phyloP scores from a whole-genome alignment of 2,797 vertebrate species.

The Argentina silus region DNA sequence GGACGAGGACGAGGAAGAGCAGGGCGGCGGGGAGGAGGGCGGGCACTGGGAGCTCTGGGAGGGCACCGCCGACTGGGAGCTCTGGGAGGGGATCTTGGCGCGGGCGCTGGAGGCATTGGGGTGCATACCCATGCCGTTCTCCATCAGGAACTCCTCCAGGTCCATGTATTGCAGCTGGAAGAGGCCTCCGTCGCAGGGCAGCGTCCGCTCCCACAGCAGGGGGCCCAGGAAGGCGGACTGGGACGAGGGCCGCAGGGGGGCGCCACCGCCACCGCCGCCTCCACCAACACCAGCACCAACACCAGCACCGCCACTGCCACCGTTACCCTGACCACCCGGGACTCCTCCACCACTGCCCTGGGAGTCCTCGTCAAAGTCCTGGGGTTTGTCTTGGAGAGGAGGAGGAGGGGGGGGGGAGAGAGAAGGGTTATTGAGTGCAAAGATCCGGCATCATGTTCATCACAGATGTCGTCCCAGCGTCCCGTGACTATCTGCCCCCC shows the following conservation, averaged over 20 bases:
- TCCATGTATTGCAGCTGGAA: slow-evolving; percentile 94
- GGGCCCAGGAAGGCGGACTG: slow-evolving; percentile 83
- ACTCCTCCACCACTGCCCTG: slow-evolving; percentile 58
- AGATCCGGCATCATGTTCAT: background rate
- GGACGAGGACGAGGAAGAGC: slow-evolving; percentile 73
- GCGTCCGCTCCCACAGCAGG: slow-evolving; percentile 88
- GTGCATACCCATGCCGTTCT: slow-evolving; percentile 84
- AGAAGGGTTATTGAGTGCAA: background rate
- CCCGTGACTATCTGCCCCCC: background rate
- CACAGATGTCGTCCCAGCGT: background rate
- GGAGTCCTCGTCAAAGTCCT: slow-evolving; percentile 77
- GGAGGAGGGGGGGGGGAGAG: background rate
- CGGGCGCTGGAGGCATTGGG: slow-evolving; percentile 71
- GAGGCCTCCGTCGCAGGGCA: slow-evolving; percentile 86
- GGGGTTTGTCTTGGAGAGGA: slow-evolving; percentile 70
- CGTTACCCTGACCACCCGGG: slow-evolving; percentile 33
- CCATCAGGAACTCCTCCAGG: slow-evolving; percentile 88
- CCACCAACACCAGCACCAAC: slow-evolving; percentile 51
- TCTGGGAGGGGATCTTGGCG: slow-evolving; percentile 80
- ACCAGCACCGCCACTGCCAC: slow-evolving; percentile 21
- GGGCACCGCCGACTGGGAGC: slow-evolving; percentile 74
- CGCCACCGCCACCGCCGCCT: slow-evolving; percentile 46
- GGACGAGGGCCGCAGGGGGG: slow-evolving; percentile 69
- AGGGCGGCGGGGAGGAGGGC: slow-evolving; percentile 74
- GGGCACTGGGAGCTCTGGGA: slow-evolving; percentile 83